These are phyloP conservation scores for Coturnix japonica DNA, from an alignment of 2,113 vertebrate genomes.

Conservation along the genomic window DNA sequence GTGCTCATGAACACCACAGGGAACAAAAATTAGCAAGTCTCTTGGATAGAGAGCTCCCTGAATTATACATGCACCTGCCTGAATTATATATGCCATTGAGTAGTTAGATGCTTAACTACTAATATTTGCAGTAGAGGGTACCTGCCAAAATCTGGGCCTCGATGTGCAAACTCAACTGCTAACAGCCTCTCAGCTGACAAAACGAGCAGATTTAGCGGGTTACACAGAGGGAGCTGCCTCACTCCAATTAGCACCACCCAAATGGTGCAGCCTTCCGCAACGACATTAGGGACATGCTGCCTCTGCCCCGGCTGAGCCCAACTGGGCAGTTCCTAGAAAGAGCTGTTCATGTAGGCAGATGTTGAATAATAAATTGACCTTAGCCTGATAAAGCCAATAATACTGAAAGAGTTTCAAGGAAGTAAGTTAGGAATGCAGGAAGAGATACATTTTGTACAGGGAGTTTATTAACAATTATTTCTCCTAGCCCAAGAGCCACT, in stretches of 20 bases:
- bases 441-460: neutral
- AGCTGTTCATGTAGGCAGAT: neutral
- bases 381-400: constrained; percentile 30
- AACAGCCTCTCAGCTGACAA: neutral
- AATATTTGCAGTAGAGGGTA: constrained; percentile 26
- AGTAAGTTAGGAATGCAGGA: constrained; percentile 30
- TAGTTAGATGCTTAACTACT: constrained; percentile 50
- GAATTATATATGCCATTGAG: constrained; percentile 64
- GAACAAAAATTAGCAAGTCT: constrained; percentile 54
- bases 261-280: neutral
- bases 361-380: constrained; percentile 12
- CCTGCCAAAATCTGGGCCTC: constrained; percentile 31
- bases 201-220: neutral
- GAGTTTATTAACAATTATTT: constrained; percentile 36
- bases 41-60: constrained; percentile 9
- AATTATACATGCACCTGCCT: constrained; percentile 60
- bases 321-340: constrained; percentile 47
- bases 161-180: neutral
- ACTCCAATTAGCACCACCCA: constrained; percentile 27
- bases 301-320: neutral
- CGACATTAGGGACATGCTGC: neutral
- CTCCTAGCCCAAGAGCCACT: neutral
- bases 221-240: neutral
- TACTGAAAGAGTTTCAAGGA: constrained; percentile 46
- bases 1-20: neutral